Evolutionary conservation across 2,888 invertebrate species (phyloP).

Genomic region (Temnothorax rugatulus): DNA sequence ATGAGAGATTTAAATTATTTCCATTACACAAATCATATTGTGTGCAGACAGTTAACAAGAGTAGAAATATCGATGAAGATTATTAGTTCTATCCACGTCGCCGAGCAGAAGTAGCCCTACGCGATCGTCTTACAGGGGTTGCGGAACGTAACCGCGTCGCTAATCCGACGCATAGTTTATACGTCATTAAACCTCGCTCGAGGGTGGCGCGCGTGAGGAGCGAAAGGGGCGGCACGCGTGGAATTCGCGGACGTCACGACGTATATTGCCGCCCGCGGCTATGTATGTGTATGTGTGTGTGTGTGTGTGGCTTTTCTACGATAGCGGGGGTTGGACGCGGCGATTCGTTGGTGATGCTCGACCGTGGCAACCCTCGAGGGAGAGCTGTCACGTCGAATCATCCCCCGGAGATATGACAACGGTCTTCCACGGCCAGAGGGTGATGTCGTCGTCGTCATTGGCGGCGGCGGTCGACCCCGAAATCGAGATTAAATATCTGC

Average conservation of each 20-base stretch:
- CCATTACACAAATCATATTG: not conserved
- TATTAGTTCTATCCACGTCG: constrained; percentile 56
- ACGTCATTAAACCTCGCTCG: constrained; percentile 85
- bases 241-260: constrained; percentile 85
- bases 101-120: constrained; percentile 66
- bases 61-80: constrained; percentile 20
- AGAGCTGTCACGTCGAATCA: constrained; percentile 85
- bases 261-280: constrained; percentile 80
- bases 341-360: constrained; percentile 61
- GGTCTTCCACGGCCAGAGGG: constrained; percentile 67
- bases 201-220: constrained; percentile 62
- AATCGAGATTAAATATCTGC: constrained; percentile 85
- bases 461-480: constrained; percentile 77
- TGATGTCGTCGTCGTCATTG: constrained; percentile 48
- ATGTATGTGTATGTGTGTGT: constrained; percentile 49
- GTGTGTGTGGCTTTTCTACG: constrained; percentile 66
- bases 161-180: constrained; percentile 86
- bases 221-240: constrained; percentile 79
- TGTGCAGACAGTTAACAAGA: constrained; percentile 4
- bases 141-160: constrained; percentile 72
- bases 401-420: constrained; percentile 84
- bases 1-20: not conserved
- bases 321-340: constrained; percentile 58
- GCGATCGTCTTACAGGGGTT: constrained; percentile 65
- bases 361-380: constrained; percentile 78